Evolutionary conservation across 2,797 vertebrate species (phyloP).

Genomic region (Phoxinus dragarum): DNA sequence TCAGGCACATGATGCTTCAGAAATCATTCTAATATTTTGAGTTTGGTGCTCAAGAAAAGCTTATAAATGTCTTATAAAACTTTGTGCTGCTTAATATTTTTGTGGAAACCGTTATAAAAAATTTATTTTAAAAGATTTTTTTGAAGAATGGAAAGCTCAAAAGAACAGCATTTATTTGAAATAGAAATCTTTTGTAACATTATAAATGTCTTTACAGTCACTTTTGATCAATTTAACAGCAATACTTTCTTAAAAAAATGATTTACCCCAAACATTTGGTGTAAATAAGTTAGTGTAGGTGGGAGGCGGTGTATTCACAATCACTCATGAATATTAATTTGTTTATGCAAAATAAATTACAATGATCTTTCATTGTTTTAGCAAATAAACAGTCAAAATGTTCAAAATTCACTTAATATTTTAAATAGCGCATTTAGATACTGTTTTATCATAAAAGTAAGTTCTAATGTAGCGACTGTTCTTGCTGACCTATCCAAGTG

Average conservation of each 20-base stretch:
- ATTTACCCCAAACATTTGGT: background rate
- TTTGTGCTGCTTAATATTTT: background rate
- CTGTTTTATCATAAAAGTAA: background rate
- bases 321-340: background rate
- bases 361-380: background rate
- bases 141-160: background rate
- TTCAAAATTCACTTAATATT: background rate
- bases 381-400: background rate
- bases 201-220: background rate
- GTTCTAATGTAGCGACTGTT: background rate
- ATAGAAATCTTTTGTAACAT: too few relatives aligned
- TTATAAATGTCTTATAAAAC: background rate
- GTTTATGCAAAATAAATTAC: background rate
- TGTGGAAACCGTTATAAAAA: background rate
- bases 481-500: background rate
- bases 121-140: too few relatives aligned
- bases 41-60: background rate
- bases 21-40: background rate
- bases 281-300: background rate
- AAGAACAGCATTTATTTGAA: background rate
- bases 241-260: too few relatives aligned
- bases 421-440: background rate
- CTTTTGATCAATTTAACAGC: background rate
- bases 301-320: background rate
- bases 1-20: too few relatives aligned